Evolutionary conservation across 1,140 invertebrate species (phyloP).

Genomic region (Paralvinella palmiformis): DNA sequence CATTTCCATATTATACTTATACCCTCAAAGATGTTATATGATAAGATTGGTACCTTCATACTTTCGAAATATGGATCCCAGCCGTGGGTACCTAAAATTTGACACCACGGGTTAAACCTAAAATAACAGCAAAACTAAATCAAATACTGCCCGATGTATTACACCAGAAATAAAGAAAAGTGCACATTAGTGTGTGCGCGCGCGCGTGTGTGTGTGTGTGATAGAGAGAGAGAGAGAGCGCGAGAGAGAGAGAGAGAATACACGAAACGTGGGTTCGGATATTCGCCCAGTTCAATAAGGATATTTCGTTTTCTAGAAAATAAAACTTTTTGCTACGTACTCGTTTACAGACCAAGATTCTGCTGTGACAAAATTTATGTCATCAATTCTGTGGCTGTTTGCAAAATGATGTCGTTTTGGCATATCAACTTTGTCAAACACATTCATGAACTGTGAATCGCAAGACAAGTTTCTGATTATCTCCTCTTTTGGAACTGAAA

Average conservation of each 20-base stretch:
- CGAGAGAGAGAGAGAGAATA: not conserved
- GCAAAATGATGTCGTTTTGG: constrained; percentile 37
- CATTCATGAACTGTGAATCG: constrained; percentile 27
- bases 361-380: constrained; percentile 29
- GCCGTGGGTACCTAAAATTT: constrained; percentile 35
- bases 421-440: constrained; percentile 31
- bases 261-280: not conserved
- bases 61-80: constrained; percentile 35
- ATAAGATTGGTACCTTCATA: constrained; percentile 30
- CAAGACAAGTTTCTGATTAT: constrained; percentile 27
- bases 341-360: constrained; percentile 31
- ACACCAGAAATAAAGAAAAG: too few species aligned
- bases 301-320: not conserved
- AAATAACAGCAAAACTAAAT: constrained; percentile 5
- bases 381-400: constrained; percentile 37
- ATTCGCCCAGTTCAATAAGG: not conserved
- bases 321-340: constrained; percentile 23
- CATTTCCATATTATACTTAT: not conserved
- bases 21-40: not conserved
- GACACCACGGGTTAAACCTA: constrained; percentile 21
- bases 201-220: not conserved
- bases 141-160: not conserved
- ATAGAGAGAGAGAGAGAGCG: not conserved
- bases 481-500: constrained; percentile 21
- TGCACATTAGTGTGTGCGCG: too few species aligned